phyloP scores from a whole-genome alignment of 2,113 vertebrate genomes.

The Ploceus nigricollis region DNA sequence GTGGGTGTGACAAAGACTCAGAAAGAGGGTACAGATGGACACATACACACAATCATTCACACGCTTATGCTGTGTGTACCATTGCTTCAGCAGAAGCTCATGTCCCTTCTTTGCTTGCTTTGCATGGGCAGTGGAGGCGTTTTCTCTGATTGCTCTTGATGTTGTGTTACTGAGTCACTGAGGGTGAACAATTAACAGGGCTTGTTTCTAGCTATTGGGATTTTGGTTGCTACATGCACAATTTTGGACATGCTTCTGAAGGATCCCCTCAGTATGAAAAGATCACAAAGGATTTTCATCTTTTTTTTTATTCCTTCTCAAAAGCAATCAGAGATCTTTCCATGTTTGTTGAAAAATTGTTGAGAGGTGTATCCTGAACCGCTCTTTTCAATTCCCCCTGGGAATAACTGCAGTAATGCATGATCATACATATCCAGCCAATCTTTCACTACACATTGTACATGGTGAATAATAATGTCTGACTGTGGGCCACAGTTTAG shows the following conservation, averaged over 20 bases:
- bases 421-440: background rate
- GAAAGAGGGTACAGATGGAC: background rate
- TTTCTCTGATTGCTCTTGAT: background rate
- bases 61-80: too few species aligned
- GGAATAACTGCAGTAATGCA: background rate
- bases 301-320: background rate
- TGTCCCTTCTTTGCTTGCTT: background rate
- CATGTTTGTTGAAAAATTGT: background rate
- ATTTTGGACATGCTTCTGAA: background rate
- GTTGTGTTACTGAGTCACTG: background rate
- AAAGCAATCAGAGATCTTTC: background rate
- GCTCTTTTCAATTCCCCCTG: background rate
- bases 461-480: slow-evolving; percentile 16
- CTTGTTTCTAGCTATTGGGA: background rate
- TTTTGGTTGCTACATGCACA: background rate
- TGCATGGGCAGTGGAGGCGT: background rate
- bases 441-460: background rate
- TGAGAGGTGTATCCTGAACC: background rate
- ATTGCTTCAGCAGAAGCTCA: background rate
- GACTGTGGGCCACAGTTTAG: slow-evolving; percentile 28
- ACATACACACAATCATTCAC: background rate
- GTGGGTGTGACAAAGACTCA: background rate
- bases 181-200: background rate
- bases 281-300: background rate
- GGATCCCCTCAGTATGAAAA: background rate